Evolutionary conservation across 1,140 invertebrate species (phyloP), one percentile per base, ranked within the genome.

Genomic region (Rhagoletis pomonella): DNA sequence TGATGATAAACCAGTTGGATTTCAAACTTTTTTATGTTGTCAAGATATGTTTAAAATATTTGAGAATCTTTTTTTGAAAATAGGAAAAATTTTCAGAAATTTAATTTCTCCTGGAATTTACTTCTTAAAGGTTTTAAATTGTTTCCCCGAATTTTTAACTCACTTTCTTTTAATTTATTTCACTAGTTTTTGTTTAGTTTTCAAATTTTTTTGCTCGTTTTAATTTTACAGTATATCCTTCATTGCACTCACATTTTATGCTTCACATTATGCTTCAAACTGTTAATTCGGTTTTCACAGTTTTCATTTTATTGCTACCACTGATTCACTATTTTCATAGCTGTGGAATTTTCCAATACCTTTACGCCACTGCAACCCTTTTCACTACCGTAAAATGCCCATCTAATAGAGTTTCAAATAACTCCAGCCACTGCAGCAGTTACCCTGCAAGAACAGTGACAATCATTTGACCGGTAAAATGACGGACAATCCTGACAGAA

Each of bases 281-380:
- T 62, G 9, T 17, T 62, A 14, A 4, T n/a, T 62, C n/a, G 12
- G n/a, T 62, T 10, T 10, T 7, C 50, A 55, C 50, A 55, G 50
- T 55, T 55, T 55, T 10, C 50, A 12, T 62, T 62, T 62, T 62
- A 14, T 62, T n/a, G 17, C 7, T 62, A 14, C 12, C 0, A 9
- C 7, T 62, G 4, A 12, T 17, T 62, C 12, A 17, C 60, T 12
- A 14, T 62, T 2, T n/a, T 6, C 50, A 19, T 81, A 55, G 17
- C 69, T 44, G 12, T 14, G 73, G 73, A 55, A 81, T 81, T 81
- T 55, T 81, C 42, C 50, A 81, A 81, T 17, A 19, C 73, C 73
- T 42, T 1, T 47, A 81, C n/a, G n/a, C 6, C 47, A 17, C 19
- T 47, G 5, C 47, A 81, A 81, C 44, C 73, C 47, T 81, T 81